These are phyloP conservation scores for Aselliscus stoliczkanus DNA, from an alignment of 2,797 vertebrate genomes.

Conservation along the genomic window DNA sequence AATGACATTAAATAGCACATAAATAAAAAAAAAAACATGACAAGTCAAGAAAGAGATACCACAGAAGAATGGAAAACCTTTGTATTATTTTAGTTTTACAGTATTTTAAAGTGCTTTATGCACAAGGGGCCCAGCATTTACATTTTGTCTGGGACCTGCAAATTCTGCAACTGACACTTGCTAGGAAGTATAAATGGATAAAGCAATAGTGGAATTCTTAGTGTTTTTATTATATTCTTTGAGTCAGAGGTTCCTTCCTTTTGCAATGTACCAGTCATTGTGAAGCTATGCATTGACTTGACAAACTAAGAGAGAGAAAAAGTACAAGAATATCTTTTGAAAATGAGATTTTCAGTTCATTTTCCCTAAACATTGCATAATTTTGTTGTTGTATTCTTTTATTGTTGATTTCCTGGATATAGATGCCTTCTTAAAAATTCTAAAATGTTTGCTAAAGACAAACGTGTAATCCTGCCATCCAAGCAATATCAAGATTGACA, in stretches of 20 bases:
- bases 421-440: background rate
- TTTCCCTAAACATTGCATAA: background rate
- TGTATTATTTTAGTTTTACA: background rate
- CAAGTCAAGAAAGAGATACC: background rate
- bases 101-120: background rate
- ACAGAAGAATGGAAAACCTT: background rate
- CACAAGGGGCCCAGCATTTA: fast-evolving
- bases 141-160: background rate
- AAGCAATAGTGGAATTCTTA: background rate
- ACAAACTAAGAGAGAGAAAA: background rate
- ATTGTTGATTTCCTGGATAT: background rate
- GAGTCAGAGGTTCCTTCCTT: background rate
- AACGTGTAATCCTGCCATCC: background rate
- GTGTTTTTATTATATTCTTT: background rate
- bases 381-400: background rate
- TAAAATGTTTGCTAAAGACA: background rate
- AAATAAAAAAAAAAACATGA: background rate
- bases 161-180: background rate
- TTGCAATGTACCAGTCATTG: background rate
- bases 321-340: background rate
- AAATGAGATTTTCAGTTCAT: background rate
- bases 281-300: background rate
- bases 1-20: background rate
- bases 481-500: background rate
- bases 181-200: background rate